phyloP scores from a whole-genome alignment of 2,888 invertebrate species.

The Corythucha ciliata region DNA sequence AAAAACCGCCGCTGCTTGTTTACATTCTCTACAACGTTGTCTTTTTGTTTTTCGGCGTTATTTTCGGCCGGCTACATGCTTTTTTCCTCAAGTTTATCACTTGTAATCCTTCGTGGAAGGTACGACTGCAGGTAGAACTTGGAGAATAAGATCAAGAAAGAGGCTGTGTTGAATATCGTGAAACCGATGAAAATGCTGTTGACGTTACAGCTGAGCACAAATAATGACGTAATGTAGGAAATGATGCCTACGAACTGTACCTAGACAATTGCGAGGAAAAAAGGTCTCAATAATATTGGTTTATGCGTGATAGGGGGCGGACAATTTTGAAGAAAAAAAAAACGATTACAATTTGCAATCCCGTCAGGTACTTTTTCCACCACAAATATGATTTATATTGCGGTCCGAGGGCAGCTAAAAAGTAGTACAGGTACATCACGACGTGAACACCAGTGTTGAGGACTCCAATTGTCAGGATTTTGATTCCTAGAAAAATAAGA shows the following conservation, averaged over 20 bases:
- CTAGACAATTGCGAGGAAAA: too few relatives aligned
- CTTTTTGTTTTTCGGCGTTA: too few relatives aligned
- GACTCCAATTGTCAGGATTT: conserved; percentile 74
- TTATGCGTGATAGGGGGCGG: too few relatives aligned
- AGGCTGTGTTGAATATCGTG: conserved; percentile 47
- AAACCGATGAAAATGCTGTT: conserved; percentile 49
- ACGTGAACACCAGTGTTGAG: conserved; percentile 85
- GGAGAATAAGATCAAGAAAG: conserved; percentile 51
- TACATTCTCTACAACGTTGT: too few relatives aligned
- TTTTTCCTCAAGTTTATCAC: too few relatives aligned
- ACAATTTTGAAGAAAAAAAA: too few relatives aligned
- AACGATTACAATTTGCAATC: conserved; percentile 65
- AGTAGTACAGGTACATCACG: conserved; percentile 86
- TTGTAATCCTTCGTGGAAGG: too few relatives aligned
- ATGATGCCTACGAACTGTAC: conserved; percentile 59
- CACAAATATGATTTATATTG: conserved; percentile 79
- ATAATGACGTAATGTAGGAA: conserved; percentile 49
- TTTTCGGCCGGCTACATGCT: too few relatives aligned
- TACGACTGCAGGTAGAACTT: conserved; percentile 52
- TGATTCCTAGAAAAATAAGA: conserved; percentile 57
- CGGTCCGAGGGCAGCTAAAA: conserved; percentile 79
- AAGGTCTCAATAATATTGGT: conserved; percentile 2
- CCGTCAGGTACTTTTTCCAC: conserved; percentile 90
- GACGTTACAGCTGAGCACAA: conserved; percentile 48
- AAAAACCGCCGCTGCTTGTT: too few relatives aligned